These are phyloP conservation scores for Plebejus argus DNA, from an alignment of 2,888 invertebrate genomes.

Conservation along the genomic window DNA sequence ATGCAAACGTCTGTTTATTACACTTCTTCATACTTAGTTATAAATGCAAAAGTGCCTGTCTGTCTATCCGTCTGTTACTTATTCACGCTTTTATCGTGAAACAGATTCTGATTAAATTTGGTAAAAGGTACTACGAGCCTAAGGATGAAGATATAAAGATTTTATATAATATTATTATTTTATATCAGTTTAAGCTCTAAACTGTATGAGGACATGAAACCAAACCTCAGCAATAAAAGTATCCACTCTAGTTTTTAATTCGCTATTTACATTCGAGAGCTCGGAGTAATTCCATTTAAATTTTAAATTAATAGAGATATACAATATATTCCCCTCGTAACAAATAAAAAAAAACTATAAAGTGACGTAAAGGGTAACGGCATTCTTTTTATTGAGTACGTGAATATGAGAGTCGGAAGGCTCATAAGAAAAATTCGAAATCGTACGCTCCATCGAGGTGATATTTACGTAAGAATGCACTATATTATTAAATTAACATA, in stretches of 20 bases:
- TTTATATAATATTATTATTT: not conserved
- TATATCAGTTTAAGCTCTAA: not conserved
- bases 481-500: conserved; percentile 16
- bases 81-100: too few species aligned
- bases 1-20: too few species aligned
- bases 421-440: conserved; percentile 14
- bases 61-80: too few species aligned
- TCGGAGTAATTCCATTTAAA: not conserved
- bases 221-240: not conserved
- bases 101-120: too few species aligned
- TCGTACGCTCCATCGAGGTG: not conserved
- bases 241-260: conserved; percentile 16
- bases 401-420: conserved; percentile 3
- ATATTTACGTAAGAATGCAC: conserved; percentile 19
- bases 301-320: not conserved
- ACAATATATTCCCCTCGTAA: not conserved
- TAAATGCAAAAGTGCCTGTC: too few species aligned
- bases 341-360: conserved; percentile 16
- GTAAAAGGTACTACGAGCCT: too few species aligned
- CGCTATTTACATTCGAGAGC: conserved; percentile 17
- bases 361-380: conserved; percentile 4
- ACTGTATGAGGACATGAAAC: not conserved
- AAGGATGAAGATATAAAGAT: too few species aligned
- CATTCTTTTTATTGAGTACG: conserved; percentile 1
- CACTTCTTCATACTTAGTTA: too few species aligned